Evolutionary conservation across 2,888 invertebrate species (phyloP), one percentile per base, ranked within the genome.

Genomic region (Desoria tigrina): DNA sequence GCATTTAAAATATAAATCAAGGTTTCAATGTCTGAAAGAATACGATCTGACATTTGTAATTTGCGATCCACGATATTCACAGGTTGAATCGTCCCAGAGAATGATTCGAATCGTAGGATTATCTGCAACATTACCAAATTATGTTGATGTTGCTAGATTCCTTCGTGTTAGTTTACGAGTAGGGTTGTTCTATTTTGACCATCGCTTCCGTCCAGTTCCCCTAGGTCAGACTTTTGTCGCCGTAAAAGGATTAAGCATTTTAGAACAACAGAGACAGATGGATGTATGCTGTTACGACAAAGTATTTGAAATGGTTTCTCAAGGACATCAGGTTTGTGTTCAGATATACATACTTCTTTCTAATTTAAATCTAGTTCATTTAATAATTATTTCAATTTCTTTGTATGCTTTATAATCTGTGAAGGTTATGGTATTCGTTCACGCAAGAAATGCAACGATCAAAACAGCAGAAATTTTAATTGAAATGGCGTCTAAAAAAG

Each of bases 31-130:
- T 9, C 42, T 57, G 24, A 42, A 58, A n/a, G n/a, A n/a, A n/a
- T n/a, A n/a, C n/a, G n/a, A n/a, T n/a, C n/a, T n/a, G n/a, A n/a
- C n/a, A n/a, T n/a, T n/a, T n/a, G n/a, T n/a, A n/a, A n/a, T 56
- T 56, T 56, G 6, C 23, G n/a, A 37, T 56, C 21, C 4, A 21
- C n/a, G n/a, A n/a, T n/a, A 50, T 62, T 68, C 71, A 14, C 66
- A 82, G 82, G 91, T 94, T 0, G 92, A 94, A 77, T 89, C 91
- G 1, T 88, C 90, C 0, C 94, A 94, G 80, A 89, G 88, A 78
- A 95, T 96, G 92, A 97, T 99, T 65, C 85, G 99, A 56, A 97
- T 99, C 69, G 91, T 99, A 1, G 98, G 97, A 0, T 81, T 98
- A 42, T 96, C 98, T 0, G 99, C 99, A 11, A 99, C 99, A 0